Evolutionary conservation across 2,113 vertebrate species (phyloP), one percentile per base, ranked within the genome.

Genomic region (Scomber scombrus): DNA sequence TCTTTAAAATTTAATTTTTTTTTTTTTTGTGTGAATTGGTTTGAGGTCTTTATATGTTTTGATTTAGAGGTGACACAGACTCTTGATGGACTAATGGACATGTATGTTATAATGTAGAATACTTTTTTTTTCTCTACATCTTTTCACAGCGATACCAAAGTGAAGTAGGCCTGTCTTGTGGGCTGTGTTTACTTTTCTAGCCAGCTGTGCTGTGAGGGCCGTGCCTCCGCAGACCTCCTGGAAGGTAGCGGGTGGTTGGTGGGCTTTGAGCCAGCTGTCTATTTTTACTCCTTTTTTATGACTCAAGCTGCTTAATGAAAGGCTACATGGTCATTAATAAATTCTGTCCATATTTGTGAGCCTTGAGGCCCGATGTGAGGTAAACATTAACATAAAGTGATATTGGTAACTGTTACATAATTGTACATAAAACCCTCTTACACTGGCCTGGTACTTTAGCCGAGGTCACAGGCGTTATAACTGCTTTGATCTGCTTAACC

Each of bases 151-250:
- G 11, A 16, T 26, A 11, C 34, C 62, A 63, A 15, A 19, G 74
- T 51, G 7, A 80, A 57, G 45, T 66, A 12, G 78, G 50, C 55
- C 64, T 64, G 75, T 87, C 77, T 74, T 74, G 81, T 85, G 81
- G 84, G 74, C 63, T 40, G 52, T 72, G 85, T 92, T 93, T 87
- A 69, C 91, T 89, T 89, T 82, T 78, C 71, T 88, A 86, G 76
- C 83, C 88, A 93, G 88, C 92, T 92, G 78, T 78, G 81, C 78
- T 83, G 75, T 75, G 80, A 87, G 81, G 87, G 84, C 91, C 65
- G 74, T 84, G 89, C 89, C 93, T 82, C 88, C 83, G 57, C 86
- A 91, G 92, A 95, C 90, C 91, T 89, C 90, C 92, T 86, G 62
- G 88, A 86, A 86, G 75, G 85, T 90, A 68, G 63, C 89, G 93